These are phyloP conservation scores for Lasioglossum lativentre DNA, from an alignment of 2,888 invertebrate genomes.

Conservation along the genomic window DNA sequence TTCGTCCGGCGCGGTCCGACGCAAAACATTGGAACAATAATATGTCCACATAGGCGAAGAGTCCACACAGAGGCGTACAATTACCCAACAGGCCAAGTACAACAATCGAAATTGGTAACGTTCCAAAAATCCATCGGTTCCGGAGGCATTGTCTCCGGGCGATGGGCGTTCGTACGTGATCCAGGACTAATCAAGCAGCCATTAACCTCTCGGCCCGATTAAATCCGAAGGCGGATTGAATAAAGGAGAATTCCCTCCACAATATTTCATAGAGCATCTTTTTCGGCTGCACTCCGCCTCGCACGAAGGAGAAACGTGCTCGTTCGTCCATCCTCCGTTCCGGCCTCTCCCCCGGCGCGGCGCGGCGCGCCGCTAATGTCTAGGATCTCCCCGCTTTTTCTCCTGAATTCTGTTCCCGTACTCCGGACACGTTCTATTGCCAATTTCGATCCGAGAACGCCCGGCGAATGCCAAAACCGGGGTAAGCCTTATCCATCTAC, in stretches of 20 bases:
- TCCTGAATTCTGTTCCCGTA: slow-evolving; percentile 65
- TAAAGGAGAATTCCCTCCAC: slow-evolving; percentile 43
- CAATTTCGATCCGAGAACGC: slow-evolving; percentile 74
- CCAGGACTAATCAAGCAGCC: slow-evolving; percentile 7
- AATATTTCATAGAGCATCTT: slow-evolving; percentile 46
- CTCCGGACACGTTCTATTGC: slow-evolving; percentile 75
- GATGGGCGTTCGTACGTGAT: neutral
- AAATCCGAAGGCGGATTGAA: slow-evolving; percentile 44
- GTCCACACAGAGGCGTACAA: neutral
- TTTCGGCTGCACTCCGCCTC: neutral
- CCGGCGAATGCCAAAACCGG: slow-evolving; percentile 67
- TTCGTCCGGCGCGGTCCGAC: neutral
- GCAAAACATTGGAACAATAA: neutral
- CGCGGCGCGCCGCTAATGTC: slow-evolving; percentile 58
- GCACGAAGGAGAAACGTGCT: slow-evolving; percentile 19
- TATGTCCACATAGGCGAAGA: neutral
- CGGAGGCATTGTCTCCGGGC: neutral
- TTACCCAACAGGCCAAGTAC: neutral
- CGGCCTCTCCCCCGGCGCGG: neutral
- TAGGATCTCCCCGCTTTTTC: slow-evolving; percentile 62
- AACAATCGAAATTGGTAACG: slow-evolving; percentile 2
- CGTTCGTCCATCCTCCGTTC: slow-evolving; percentile 53
- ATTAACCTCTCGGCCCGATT: neutral
- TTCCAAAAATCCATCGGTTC: neutral
- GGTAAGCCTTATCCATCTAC: slow-evolving; percentile 63